Evolutionary conservation across 2,113 vertebrate species (phyloP).

Genomic region (Isurus oxyrinchus): DNA sequence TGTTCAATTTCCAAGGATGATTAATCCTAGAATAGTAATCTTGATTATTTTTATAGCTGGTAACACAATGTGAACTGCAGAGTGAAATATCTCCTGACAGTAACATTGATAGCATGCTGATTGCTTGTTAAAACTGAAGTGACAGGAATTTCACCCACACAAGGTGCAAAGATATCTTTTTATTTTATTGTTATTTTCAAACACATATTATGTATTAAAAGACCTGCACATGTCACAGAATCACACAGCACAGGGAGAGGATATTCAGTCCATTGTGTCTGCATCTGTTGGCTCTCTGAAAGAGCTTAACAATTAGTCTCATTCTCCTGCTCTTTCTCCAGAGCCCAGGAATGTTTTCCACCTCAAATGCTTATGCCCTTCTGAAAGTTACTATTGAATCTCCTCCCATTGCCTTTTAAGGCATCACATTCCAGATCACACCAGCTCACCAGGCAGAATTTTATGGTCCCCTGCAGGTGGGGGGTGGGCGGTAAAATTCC

Average conservation of each 20-base stretch:
- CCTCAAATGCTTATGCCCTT: background rate
- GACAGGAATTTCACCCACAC: background rate
- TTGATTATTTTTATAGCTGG: conserved; percentile 1
- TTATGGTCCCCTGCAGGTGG: background rate
- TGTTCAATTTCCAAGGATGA: background rate
- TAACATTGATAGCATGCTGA: background rate
- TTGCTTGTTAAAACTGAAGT: background rate
- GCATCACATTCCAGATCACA: background rate
- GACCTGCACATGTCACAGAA: background rate
- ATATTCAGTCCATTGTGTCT: background rate
- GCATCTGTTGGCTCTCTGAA: background rate
- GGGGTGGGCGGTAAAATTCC: too few species aligned
- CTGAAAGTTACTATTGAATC: background rate
- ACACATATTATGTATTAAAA: background rate
- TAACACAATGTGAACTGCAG: background rate
- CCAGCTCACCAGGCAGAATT: background rate
- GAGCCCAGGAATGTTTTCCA: background rate
- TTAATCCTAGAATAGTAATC: background rate
- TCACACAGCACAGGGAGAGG: too few species aligned
- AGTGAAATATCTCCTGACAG: background rate
- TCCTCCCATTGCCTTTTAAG: background rate
- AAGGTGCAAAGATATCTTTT: background rate
- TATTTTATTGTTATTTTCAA: background rate
- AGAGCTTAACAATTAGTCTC: background rate
- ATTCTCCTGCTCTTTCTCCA: background rate